A percentile compares a stretch with the other conserved stretches of the same genome.
phyloP scores from a whole-genome alignment of 1,140 invertebrate genomes.

The Amphibalanus amphitrite region DNA sequence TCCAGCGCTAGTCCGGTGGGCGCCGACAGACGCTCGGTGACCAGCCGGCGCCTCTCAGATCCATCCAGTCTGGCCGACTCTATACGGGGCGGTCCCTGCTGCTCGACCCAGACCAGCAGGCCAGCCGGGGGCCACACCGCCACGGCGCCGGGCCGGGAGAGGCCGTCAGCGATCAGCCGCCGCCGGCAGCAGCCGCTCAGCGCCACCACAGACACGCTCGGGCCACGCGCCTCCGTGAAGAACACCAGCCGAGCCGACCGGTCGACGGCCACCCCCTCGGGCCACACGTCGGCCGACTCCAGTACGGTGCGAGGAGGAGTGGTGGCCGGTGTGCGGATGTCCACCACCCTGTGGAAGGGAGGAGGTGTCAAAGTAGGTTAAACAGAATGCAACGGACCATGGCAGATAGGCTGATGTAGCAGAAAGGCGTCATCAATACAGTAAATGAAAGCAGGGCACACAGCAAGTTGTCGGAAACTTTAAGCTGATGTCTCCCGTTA shows the following conservation, averaged over 20 bases:
- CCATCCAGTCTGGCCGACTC: slow-evolving; percentile 75
- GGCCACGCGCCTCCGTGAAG: slow-evolving; percentile 77
- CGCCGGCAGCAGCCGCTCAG: slow-evolving; percentile 65
- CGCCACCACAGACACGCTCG: slow-evolving; percentile 74
- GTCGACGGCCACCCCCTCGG: slow-evolving; percentile 82
- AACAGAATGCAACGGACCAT: too few species aligned
- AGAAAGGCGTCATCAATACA: too few species aligned
- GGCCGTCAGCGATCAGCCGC: slow-evolving; percentile 63
- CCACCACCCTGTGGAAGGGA: slow-evolving; percentile 59
- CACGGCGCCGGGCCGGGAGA: slow-evolving; percentile 62
- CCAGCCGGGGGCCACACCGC: slow-evolving; percentile 55
- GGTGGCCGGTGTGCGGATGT: slow-evolving; percentile 31
- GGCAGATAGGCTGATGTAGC: too few species aligned
- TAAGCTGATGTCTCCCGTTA: too few species aligned
- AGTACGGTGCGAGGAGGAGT: slow-evolving; percentile 12
- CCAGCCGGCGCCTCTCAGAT: slow-evolving; percentile 25
- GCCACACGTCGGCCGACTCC: slow-evolving; percentile 29
- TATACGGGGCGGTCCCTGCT: slow-evolving; percentile 36
- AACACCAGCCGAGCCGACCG: slow-evolving; percentile 89
- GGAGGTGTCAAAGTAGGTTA: neutral
- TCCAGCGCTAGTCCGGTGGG: slow-evolving; percentile 62
- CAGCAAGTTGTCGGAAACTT: too few species aligned
- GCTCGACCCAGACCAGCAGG: slow-evolving; percentile 50
- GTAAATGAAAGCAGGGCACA: too few species aligned
- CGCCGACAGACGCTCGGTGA: slow-evolving; percentile 67